Conservation (phyloP, 2,888 invertebrate genomes). For the Nephrotoma flavescens region DNA sequence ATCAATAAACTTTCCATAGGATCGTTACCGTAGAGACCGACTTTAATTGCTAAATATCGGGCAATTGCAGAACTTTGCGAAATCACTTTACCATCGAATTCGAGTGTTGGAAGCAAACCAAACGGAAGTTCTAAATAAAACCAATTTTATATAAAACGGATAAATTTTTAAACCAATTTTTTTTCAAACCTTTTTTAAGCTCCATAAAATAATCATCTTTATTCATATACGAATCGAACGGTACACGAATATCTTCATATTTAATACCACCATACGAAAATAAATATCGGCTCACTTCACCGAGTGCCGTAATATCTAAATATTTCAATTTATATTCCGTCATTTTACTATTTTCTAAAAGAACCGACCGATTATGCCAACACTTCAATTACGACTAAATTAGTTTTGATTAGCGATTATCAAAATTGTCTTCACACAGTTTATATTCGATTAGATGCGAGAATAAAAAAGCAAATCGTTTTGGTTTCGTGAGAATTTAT, state of each 20-base stretch:
- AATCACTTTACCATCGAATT: not conserved
- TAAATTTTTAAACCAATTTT: no score
- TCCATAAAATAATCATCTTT: not conserved
- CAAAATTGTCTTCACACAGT: no score
- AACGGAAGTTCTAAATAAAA: not conserved
- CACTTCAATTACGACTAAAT: not conserved
- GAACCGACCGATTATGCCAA: not conserved
- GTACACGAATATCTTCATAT: conserved; percentile 45
- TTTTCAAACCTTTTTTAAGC: not conserved
- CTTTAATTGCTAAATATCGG: not conserved
- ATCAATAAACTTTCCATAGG: not conserved
- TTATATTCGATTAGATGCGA: not conserved
- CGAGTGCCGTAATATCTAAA: conserved; percentile 45
- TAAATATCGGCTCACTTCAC: conserved; percentile 45
- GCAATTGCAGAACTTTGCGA: not conserved
- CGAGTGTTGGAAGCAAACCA: not conserved
- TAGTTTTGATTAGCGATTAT: not conserved
- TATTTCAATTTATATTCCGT: conserved; percentile 24
- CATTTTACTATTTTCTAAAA: not conserved
- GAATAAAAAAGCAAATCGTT: not conserved
- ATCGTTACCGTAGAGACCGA: not conserved
- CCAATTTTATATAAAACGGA: no score
- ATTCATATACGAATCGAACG: conserved; percentile 21
- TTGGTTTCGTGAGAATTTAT: not conserved
- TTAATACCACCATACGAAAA: conserved; percentile 43